phyloP scores from a whole-genome alignment of 1,140 invertebrate genomes.

The Holcopasites calliopsidis region DNA sequence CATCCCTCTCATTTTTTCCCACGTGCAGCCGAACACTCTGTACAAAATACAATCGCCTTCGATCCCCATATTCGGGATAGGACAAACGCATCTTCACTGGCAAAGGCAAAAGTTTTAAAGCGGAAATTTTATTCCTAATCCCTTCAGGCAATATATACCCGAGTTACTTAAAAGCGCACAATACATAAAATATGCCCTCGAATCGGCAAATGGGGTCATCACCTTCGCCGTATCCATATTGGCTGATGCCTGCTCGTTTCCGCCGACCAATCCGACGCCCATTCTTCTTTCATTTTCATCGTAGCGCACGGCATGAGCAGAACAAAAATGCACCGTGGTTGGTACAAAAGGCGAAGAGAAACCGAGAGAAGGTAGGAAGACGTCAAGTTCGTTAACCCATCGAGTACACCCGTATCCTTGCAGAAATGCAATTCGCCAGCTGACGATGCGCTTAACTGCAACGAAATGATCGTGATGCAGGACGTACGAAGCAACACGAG shows the following conservation, averaged over 20 bases:
- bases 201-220: conserved; percentile 34
- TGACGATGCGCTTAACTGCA: conserved; percentile 70
- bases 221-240: conserved; percentile 18
- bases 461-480: conserved; percentile 55
- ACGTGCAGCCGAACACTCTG: too few species aligned
- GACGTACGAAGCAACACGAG: conserved; percentile 8
- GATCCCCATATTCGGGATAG: too few species aligned
- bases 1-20: too few species aligned
- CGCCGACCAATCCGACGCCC: conserved; percentile 32
- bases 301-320: background rate
- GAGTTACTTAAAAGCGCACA: background rate
- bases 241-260: conserved; percentile 7
- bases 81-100: too few species aligned
- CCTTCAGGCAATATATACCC: background rate
- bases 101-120: too few species aligned
- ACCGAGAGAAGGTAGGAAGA: conserved; percentile 4
- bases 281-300: conserved; percentile 39
- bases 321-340: background rate
- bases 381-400: conserved; percentile 58
- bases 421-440: conserved; percentile 71
- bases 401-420: conserved; percentile 24
- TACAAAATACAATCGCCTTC: too few species aligned
- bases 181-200: background rate
- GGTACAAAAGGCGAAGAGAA: background rate
- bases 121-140: conserved; percentile 14